Base-by-base conservation (phyloP, 2,113 vertebrate species). In the Apeltes quadracus region DNA sequence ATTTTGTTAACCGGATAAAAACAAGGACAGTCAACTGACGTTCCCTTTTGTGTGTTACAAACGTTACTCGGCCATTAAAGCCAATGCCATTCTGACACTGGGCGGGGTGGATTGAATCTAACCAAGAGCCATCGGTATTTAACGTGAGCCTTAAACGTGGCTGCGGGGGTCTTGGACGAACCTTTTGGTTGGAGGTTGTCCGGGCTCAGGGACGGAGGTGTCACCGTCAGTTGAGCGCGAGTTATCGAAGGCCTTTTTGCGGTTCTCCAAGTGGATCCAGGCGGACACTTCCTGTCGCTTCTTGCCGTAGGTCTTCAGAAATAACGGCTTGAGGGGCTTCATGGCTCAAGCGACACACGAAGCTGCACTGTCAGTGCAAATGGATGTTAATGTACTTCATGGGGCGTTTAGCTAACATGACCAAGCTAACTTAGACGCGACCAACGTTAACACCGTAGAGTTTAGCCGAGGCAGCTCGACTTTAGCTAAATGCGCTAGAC, bases 221-320 rank as follows among this genome's bases (percentile, higher is more conserved):
- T 93, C 92, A 0, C 79, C 84, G 2, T 89, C 90, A 0, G 80
- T 57, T 0, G 88, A 90, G 0, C 2, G 0, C 1, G 88, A 84
- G 85, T 81, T 93, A 12, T 93, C 92, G 69, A 94, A 94, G 16
- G 55, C 85, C 36, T 63, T 53, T 32, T 87, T 93, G 7, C 77
- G 88, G 72, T 82, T 39, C 3, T 91, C 84, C 0, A 88, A 90
- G 1, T 79, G 87, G 11, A 94, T 39, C 93, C 94, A 94, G 11
- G 79, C 72, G 0, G 92, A 58, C 36, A n/a, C n/a, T n/a, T 93
- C 1, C 32, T 89, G 89, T 4, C 90, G 84, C 23, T 72, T 71
- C 61, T 76, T 92, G 1, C 91, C 90, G 34, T 94, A 94, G 0
- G 94, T 94, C 39, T 87, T 93, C 29, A 94, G 3, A 65, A 66